phyloP scores from a whole-genome alignment of 1,140 invertebrate genomes.

The Leucophenga varia region DNA sequence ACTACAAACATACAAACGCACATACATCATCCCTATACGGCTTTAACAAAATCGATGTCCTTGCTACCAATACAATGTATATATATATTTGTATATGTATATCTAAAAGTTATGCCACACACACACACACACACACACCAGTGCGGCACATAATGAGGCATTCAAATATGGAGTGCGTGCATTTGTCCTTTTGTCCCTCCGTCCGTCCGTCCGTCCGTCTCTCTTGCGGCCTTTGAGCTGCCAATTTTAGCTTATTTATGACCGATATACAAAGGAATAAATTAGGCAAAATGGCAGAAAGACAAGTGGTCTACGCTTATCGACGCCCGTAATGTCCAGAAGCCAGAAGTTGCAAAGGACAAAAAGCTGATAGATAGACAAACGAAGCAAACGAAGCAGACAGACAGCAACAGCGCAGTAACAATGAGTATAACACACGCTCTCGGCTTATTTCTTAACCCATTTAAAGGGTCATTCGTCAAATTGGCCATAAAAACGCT shows the following conservation, averaged over 20 bases:
- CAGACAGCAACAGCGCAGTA: not conserved
- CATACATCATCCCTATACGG: no score
- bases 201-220: constrained; percentile 10
- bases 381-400: not conserved
- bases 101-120: no score
- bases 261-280: constrained; percentile 44
- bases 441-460: constrained; percentile 33
- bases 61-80: no score
- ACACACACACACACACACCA: no score
- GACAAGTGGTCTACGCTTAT: constrained; percentile 21
- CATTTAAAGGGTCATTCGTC: constrained; percentile 44
- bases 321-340: constrained; percentile 12
- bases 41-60: no score
- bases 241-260: constrained; percentile 50
- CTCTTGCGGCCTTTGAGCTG: constrained; percentile 6
- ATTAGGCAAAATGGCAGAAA: constrained; percentile 36
- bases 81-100: no score
- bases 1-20: no score
- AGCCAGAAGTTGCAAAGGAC: no score
- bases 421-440: constrained; percentile 4
- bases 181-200: no score
- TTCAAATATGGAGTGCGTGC: not conserved
- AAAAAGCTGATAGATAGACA: no score
- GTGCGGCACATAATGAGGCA: not conserved
- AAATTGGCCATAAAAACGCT: constrained; percentile 48